Evolutionary conservation across 2,113 vertebrate genomes (phyloP).

Genomic region (Thalassoma bifasciatum): DNA sequence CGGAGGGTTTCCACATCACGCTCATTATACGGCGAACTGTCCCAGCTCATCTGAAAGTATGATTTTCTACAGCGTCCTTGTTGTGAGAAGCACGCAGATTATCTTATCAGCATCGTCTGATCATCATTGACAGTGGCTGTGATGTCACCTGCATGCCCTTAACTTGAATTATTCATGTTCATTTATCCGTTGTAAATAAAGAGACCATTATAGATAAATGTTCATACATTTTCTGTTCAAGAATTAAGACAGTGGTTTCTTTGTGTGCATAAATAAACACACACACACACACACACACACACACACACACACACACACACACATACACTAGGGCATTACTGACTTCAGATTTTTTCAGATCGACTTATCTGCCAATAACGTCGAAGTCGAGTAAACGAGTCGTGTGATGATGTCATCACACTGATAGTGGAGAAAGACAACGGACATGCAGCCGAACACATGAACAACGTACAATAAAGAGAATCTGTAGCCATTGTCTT

Average conservation of each 20-base stretch:
- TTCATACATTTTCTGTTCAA: conserved; percentile 14
- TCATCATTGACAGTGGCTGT: conserved; percentile 71
- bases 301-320: no score
- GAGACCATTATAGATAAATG: conserved; percentile 51
- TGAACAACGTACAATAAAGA: no score
- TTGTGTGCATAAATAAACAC: no score
- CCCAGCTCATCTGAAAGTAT: conserved; percentile 72
- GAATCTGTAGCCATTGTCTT: no score
- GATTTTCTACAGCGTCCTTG: conserved; percentile 74
- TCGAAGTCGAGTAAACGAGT: no score
- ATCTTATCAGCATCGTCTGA: conserved; percentile 72
- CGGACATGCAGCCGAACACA: no score
- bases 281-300: no score
- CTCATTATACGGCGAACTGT: conserved; percentile 76
- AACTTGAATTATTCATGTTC: conserved; percentile 78
- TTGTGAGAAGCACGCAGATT: conserved; percentile 69
- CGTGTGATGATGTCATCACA: no score
- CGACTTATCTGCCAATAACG: no score
- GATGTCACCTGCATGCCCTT: conserved; percentile 56
- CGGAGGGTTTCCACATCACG: conserved; percentile 65
- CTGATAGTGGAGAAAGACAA: no score
- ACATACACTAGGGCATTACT: no score
- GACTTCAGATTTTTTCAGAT: no score
- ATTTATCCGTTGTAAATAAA: conserved; percentile 71
- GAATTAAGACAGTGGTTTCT: not conserved